A percentile compares a stretch with the other conserved stretches of the same genome.
These are phyloP conservation scores for Pleuronectes platessa DNA, from an alignment of 2,113 vertebrate genomes.

Conservation along the genomic window DNA sequence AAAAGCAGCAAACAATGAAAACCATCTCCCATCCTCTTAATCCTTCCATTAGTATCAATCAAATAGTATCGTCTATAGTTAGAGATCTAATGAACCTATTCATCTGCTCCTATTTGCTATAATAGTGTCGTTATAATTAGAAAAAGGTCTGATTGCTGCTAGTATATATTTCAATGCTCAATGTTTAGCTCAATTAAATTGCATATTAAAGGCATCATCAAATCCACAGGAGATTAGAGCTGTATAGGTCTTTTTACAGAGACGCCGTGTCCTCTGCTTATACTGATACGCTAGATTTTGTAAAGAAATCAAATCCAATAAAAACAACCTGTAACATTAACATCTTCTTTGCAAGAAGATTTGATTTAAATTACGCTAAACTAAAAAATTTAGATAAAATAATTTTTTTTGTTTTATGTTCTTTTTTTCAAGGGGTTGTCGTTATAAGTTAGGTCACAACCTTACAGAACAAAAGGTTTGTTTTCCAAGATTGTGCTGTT, in stretches of 20 bases:
- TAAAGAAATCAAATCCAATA: no score
- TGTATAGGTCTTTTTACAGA: constrained; percentile 32
- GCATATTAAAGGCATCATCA: constrained; percentile 65
- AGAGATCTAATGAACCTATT: constrained; percentile 68
- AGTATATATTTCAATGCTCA: constrained; percentile 69
- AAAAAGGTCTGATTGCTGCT: constrained; percentile 44
- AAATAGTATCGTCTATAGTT: constrained; percentile 57
- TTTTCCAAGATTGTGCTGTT: constrained; percentile 7
- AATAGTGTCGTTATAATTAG: constrained; percentile 59
- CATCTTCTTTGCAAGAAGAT: no score
- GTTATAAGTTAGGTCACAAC: background rate
- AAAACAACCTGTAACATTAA: no score
- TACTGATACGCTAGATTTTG: constrained; percentile 65
- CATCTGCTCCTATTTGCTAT: constrained; percentile 51
- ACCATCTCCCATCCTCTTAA: constrained; percentile 42
- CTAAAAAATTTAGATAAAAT: background rate
- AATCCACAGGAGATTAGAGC: constrained; percentile 42
- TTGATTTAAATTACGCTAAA: no score
- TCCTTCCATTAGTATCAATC: constrained; percentile 49
- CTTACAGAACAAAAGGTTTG: background rate
- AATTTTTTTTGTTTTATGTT: background rate
- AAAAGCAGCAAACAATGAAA: constrained; percentile 48
- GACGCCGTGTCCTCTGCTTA: constrained; percentile 42
- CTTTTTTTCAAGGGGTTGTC: background rate
- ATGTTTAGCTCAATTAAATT: constrained; percentile 73